Base-by-base conservation (phyloP, 2,797 vertebrate species). In the Macropus fuliginosus region DNA sequence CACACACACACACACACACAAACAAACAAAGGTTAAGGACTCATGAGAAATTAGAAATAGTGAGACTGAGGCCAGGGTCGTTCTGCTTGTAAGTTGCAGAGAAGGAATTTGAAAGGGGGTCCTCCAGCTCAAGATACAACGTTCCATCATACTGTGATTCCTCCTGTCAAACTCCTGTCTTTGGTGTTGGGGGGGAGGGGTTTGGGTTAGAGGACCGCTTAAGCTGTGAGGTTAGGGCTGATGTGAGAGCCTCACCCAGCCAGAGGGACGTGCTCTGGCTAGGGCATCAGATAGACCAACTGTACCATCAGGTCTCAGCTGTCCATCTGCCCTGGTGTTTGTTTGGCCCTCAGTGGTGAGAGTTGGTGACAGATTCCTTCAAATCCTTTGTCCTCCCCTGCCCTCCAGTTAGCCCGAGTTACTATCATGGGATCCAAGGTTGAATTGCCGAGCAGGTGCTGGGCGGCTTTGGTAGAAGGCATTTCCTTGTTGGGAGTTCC, bases 201-300 rank as follows among this genome's bases (percentile, higher is more conserved):
- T 31, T n/a, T 74, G 66, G n/a, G 18, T 46, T 46, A 46, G 40
- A 46, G 66, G 16, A 40, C 18, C 0, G 74, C n/a, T 81, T 81
- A 40, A 46, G 16, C 66, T 46, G 59, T 0, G 29, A 56, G 27
- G 56, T 57, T 55, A 55, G 55, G 1, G 34, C 34, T 18, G 50
- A 52, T 1, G n/a, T 8, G n/a, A 21, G n/a, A 81, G 62, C 34
- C 5, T 1, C 18, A 14, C 34, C 5, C 1, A 2, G n/a, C 5
- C 1, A 2, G n/a, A 24, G 66, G n/a, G n/a, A 40, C n/a, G 0
- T 10, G 18, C n/a, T 40, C n/a, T 74, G 66, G n/a, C 6, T 5
- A 74, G 66, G 31, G 59, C 59, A 29, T 66, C 62, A 66, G 62
- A n/a, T 66, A n/a, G 16, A 16, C 13, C 62, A 18, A 4, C 31